Base-by-base conservation (phyloP, 2,113 vertebrate species). In the Anarhynchus alexandrinus region DNA sequence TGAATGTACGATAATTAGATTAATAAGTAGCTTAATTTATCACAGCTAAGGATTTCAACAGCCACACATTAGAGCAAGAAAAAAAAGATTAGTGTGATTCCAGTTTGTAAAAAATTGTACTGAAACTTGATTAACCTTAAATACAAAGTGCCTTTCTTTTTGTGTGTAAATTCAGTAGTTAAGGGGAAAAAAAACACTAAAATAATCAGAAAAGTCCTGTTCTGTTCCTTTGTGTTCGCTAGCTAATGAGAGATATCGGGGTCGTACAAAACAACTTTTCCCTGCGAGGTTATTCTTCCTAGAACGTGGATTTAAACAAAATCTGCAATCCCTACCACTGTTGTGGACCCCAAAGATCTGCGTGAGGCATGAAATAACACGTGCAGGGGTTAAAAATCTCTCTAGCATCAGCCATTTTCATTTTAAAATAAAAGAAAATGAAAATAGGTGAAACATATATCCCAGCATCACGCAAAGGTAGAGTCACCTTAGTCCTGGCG, bases 1-100 rank as follows among this genome's bases (percentile, higher is more conserved):
- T 99, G 99, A 99, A 99, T 99, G 98, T 99, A 99, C 98, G 98
- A 98, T 99, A 99, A 99, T 99, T 99, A 99, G 99, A 99, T 99
- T 99, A 99, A 99, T 99, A 99, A 99, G 99, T 99, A 99, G 99
- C 99, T 99, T 99, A 99, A 99, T 99, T 99, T 99, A 99, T 99
- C 98, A 98, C 99, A 99, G 99, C 98, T 98, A 98, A 99, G 98
- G 98, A 99, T 99, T 99, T 99, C 99, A 99, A 99, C 99, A 98
- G 98, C 99, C 99, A 98, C 98, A 99, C 98, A 99, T 99, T 99
- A 99, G 98, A 99, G 98, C 98, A 98, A 98, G 98, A 96, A 97
- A 98, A 98, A 96, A 98, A 98, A 99, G 99, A 99, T 99, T 99
- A 99, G 98, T 98, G 98, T 98, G 98, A 99, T 99, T 98, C 98